Evolutionary conservation across 2,888 invertebrate genomes (phyloP).

Genomic region (Serrognathus titanus): DNA sequence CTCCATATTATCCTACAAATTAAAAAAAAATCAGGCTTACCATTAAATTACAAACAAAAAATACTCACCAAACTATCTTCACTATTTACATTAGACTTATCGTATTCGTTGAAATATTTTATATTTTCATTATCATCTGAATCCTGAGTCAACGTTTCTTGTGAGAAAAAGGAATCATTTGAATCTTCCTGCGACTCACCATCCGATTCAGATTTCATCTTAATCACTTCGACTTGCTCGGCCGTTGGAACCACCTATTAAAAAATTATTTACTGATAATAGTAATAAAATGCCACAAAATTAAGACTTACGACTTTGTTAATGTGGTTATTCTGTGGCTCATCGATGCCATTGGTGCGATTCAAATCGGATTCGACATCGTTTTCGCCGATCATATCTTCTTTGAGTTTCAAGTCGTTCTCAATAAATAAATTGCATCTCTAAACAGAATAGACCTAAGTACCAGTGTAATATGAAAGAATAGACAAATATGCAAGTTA

Average conservation of each 20-base stretch:
- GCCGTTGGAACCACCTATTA: constrained; percentile 12
- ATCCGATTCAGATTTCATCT: constrained; percentile 12
- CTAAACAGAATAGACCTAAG: constrained; percentile 10
- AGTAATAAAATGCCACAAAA: neutral
- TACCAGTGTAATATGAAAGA: no score
- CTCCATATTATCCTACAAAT: constrained; percentile 3
- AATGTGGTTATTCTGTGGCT: constrained; percentile 37
- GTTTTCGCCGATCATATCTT: constrained; percentile 40
- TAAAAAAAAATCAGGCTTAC: neutral
- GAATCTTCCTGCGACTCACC: constrained; percentile 17
- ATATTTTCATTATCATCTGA: constrained; percentile 7
- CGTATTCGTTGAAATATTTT: constrained; percentile 11
- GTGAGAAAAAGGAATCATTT: constrained; percentile 13
- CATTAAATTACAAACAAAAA: no score
- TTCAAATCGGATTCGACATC: constrained; percentile 31
- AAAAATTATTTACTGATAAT: neutral
- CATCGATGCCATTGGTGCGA: constrained; percentile 20
- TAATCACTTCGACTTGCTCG: constrained; percentile 14
- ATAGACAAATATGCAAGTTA: neutral
- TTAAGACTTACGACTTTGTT: constrained; percentile 37
- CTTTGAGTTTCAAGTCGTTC: constrained; percentile 35
- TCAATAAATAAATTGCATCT: constrained; percentile 24
- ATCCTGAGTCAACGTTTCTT: constrained; percentile 8
- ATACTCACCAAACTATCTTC: constrained; percentile 1
- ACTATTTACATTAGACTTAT: constrained; percentile 5